phyloP scores from a whole-genome alignment of 2,113 vertebrate genomes.

The Guaruba guarouba region DNA sequence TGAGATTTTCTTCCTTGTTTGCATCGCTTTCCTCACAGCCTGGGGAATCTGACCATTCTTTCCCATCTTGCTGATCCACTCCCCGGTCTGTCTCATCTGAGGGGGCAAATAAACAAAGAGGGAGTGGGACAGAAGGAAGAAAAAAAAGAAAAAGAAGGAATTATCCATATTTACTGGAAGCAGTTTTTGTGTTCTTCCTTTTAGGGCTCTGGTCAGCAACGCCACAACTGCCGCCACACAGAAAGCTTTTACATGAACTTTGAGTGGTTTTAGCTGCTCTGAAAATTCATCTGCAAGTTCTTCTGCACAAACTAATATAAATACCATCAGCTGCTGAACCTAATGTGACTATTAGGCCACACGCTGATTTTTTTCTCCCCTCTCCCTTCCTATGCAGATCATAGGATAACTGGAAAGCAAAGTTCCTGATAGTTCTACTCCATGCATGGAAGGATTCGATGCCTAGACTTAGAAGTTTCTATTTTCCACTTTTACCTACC shows the following conservation, averaged over 20 bases:
- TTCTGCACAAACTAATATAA: background rate
- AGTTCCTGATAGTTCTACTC: background rate
- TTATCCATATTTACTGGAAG: background rate
- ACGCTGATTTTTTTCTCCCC: too few species aligned
- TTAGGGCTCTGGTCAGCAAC: background rate
- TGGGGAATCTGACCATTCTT: conserved; percentile 67
- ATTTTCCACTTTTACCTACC: background rate
- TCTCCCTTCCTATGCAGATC: background rate
- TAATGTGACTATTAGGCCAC: background rate
- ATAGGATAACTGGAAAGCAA: background rate
- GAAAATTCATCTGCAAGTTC: background rate
- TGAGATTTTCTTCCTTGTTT: conserved; percentile 77
- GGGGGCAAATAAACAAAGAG: background rate
- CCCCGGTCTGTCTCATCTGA: conserved; percentile 83
- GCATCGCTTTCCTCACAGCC: conserved; percentile 88
- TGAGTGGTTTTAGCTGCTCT: background rate
- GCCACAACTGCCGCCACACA: background rate
- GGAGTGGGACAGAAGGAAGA: background rate
- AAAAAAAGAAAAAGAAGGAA: background rate
- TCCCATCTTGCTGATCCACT: conserved; percentile 91
- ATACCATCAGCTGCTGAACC: background rate
- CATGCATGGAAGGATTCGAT: background rate
- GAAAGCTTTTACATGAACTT: background rate
- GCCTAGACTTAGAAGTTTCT: background rate
- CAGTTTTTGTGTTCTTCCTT: background rate